Evolutionary conservation across 2,113 vertebrate species (phyloP).

Genomic region (Charadrius vociferus): DNA sequence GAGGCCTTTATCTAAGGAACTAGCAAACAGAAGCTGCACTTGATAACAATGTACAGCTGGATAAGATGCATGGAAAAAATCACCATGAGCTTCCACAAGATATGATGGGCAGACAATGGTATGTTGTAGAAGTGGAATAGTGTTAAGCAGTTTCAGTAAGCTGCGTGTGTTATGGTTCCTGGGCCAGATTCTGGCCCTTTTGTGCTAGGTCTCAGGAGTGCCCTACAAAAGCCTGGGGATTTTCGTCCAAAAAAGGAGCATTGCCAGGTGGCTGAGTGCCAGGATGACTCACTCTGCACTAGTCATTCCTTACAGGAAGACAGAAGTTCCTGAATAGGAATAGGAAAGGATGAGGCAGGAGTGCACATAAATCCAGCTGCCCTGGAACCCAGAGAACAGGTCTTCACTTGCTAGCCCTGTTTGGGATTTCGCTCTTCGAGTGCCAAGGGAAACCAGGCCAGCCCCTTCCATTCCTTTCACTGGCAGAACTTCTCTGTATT

Average conservation of each 20-base stretch:
- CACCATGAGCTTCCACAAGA: constrained; percentile 62
- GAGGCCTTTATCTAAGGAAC: constrained; percentile 61
- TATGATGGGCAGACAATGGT: constrained; percentile 48
- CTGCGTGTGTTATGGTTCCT: neutral
- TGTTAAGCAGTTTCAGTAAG: constrained; percentile 25
- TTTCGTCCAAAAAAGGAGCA: constrained; percentile 28
- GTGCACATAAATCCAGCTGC: neutral
- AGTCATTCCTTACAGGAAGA: constrained; percentile 52
- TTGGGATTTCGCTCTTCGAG: neutral
- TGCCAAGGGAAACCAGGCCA: neutral
- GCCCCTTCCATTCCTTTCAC: neutral
- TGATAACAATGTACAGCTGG: constrained; percentile 49
- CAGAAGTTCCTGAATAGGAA: constrained; percentile 60
- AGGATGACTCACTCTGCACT: constrained; percentile 45
- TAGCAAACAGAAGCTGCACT: constrained; percentile 62
- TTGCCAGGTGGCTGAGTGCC: constrained; percentile 25
- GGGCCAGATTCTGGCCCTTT: constrained; percentile 22
- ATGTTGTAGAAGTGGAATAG: constrained; percentile 22
- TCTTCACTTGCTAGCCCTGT: neutral
- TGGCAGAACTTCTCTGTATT: neutral
- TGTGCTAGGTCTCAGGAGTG: constrained; percentile 40
- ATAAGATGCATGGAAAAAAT: constrained; percentile 66
- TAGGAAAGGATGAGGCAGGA: constrained; percentile 49
- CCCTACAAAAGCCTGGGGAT: neutral
- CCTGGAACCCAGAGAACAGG: neutral